These are phyloP conservation scores for Pelosia muscerda DNA, from an alignment of 2,888 invertebrate species.

Conservation along the genomic window DNA sequence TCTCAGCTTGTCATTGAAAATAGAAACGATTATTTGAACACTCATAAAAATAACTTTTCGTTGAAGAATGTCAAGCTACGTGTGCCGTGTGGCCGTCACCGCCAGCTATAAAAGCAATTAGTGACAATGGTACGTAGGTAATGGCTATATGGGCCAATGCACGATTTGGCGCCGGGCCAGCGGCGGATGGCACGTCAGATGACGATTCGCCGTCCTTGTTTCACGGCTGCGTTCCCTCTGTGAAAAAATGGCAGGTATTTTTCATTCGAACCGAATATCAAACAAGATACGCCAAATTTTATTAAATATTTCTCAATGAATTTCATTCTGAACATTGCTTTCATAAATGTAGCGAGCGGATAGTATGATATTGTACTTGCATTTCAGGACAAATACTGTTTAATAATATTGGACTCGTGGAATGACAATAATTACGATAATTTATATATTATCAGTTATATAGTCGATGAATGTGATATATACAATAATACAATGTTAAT, in stretches of 20 bases:
- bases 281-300: slow-evolving; percentile 49
- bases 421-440: not conserved
- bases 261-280: slow-evolving; percentile 59
- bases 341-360: slow-evolving; percentile 16
- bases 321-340: slow-evolving; percentile 16
- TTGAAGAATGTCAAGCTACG: slow-evolving; percentile 50
- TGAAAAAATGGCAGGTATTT: slow-evolving; percentile 57
- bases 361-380: slow-evolving; percentile 10
- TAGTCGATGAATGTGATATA: too few relatives aligned
- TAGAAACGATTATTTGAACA: not conserved
- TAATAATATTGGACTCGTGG: not conserved
- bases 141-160: slow-evolving; percentile 66
- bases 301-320: slow-evolving; percentile 52
- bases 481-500: too few relatives aligned
- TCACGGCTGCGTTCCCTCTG: slow-evolving; percentile 31
- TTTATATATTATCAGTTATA: not conserved
- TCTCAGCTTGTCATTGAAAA: not conserved
- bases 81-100: slow-evolving; percentile 58
- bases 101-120: slow-evolving; percentile 74
- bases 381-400: not conserved
- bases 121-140: slow-evolving; percentile 72
- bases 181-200: slow-evolving; percentile 31
- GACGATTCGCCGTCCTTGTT: slow-evolving; percentile 32
- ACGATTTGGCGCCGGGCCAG: slow-evolving; percentile 63
- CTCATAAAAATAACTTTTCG: slow-evolving; percentile 36